phyloP scores from a whole-genome alignment of 2,113 vertebrate genomes.

The Laterallus jamaicensis region DNA sequence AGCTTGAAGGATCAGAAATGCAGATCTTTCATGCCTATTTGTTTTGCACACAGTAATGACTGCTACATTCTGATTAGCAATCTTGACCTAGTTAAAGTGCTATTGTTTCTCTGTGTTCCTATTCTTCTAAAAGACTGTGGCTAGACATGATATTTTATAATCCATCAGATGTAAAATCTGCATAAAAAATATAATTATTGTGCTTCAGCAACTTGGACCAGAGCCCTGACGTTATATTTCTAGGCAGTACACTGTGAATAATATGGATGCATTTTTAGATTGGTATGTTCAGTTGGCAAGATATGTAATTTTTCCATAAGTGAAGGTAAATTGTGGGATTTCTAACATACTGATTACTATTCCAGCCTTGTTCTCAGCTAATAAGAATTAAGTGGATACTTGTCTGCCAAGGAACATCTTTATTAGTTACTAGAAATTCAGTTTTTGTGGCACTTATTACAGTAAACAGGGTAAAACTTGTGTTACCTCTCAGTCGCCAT shows the following conservation, averaged over 20 bases:
- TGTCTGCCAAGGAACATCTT: conserved; percentile 45
- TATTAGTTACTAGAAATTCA: conserved; percentile 36
- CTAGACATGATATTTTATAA: conserved; percentile 73
- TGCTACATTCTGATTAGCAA: conserved; percentile 59
- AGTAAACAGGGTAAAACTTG: not conserved
- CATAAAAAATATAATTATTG: conserved; percentile 65
- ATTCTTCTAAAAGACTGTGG: conserved; percentile 65
- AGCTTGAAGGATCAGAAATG: not conserved
- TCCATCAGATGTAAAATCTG: conserved; percentile 68
- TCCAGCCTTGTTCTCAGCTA: conserved; percentile 22
- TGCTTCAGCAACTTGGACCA: conserved; percentile 69
- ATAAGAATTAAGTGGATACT: conserved; percentile 55
- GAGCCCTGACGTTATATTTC: conserved; percentile 53
- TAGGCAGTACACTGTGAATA: conserved; percentile 48
- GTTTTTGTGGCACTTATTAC: conserved; percentile 11
- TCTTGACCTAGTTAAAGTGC: conserved; percentile 70
- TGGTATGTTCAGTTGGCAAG: conserved; percentile 66
- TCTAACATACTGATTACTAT: conserved; percentile 44
- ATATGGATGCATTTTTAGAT: conserved; percentile 48
- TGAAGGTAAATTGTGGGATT: conserved; percentile 51
- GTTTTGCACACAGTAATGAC: conserved; percentile 65
- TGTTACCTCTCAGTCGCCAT: not conserved
- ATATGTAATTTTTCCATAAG: conserved; percentile 50
- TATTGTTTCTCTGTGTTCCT: conserved; percentile 61
- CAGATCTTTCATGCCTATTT: conserved; percentile 40